Evolutionary conservation across 1,140 invertebrate species (phyloP).

Genomic region (Drosophila ananassae): DNA sequence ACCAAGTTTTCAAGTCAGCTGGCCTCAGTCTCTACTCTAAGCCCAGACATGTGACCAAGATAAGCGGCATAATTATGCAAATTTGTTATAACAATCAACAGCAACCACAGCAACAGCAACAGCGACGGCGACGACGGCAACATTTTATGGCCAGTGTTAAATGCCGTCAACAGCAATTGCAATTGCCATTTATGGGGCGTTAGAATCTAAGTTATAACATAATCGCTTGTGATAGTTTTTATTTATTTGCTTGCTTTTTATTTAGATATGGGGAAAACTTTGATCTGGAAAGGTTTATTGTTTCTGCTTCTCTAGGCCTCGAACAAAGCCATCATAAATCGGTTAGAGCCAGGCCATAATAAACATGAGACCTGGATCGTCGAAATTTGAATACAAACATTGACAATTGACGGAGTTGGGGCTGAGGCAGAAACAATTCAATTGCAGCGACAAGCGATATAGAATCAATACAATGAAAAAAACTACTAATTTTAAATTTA

Average conservation of each 20-base stretch:
- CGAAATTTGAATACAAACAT: conserved; percentile 77
- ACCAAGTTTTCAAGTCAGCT: conserved; percentile 38
- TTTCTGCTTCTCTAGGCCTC: conserved; percentile 13
- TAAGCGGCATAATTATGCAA: conserved; percentile 83
- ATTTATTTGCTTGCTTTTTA: conserved; percentile 26
- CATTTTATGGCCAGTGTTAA: conserved; percentile 63
- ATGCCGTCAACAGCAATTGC: conserved; percentile 67
- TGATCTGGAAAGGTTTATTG: not conserved
- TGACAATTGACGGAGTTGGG: conserved; percentile 51
- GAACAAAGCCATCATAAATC: conserved; percentile 77
- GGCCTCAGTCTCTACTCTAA: conserved; percentile 6
- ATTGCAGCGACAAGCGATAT: conserved; percentile 29
- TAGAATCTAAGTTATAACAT: conserved; percentile 69
- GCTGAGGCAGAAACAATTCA: conserved; percentile 63
- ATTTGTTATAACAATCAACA: conserved; percentile 76
- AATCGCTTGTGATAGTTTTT: conserved; percentile 51
- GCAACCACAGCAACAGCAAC: conserved; percentile 1
- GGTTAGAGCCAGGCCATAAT: conserved; percentile 34
- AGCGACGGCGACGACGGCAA: conserved; percentile 41
- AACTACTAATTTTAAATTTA: not conserved
- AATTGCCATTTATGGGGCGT: conserved; percentile 72
- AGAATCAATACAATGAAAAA: not conserved
- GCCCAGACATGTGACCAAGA: conserved; percentile 75
- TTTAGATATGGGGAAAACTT: conserved; percentile 8
- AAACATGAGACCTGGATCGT: conserved; percentile 27